Evolutionary conservation across 2,113 vertebrate genomes (phyloP), one percentile per base, ranked within the genome.

Genomic region (Daubentonia madagascariensis): DNA sequence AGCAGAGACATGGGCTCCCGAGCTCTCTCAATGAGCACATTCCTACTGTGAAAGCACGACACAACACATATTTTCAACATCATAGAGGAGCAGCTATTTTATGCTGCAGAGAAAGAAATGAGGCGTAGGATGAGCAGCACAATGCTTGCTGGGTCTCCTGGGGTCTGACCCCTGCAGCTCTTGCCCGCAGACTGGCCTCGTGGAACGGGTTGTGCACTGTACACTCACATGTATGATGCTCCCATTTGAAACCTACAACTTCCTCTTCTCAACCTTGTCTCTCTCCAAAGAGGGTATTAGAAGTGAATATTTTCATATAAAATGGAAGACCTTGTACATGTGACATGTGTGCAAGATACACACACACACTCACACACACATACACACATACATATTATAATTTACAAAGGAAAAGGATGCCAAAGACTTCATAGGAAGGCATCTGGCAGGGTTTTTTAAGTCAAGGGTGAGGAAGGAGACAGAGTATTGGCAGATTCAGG

Each of bases 31-130:
- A 48, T 13, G 94, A 28, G 79, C 13, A n/a, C n/a, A 59, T 10
- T 30, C 1, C 0, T 1, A n/a, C 0, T 78, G n/a, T 28, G 40
- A 54, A 43, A 45, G 35, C 22, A 28, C 11, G 35, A 61, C 0
- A 43, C n/a, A 85, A 57, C 10, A 43, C 6, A 25, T 3, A 22
- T 43, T 17, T 75, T 67, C 72, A 5, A 0, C 10, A 16, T 32
- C 30, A 37, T 7, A 22, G 1, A 22, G 20, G 7, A 52, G 50
- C 2, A 1, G 68, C 54, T 50, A 40, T 50, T 52, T 57, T 28
- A 70, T 8, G 52, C 43, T 50, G 2, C 18, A 50, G 78, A 54
- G 52, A 80, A 89, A 88, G 25, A 52, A 79, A 63, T 20, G 14
- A 93, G 63, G 13, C 43, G 4, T 52, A 32, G 8, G 9, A 57